These are phyloP conservation scores for Coenonympha glycerion DNA, from an alignment of 2,888 invertebrate genomes.

Conservation along the genomic window DNA sequence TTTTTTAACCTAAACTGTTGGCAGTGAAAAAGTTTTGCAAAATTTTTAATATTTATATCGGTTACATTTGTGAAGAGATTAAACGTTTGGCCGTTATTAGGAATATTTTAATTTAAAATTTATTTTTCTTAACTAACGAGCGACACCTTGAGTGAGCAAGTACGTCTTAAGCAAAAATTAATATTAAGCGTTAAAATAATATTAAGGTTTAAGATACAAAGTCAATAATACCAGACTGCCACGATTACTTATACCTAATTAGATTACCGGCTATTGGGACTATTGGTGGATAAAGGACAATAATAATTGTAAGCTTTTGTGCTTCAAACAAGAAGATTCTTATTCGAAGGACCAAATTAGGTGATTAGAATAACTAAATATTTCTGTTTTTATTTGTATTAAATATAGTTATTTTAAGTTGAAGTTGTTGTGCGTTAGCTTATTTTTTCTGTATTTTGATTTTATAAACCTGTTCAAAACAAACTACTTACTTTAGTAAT, in stretches of 20 bases:
- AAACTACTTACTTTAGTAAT: too few species aligned
- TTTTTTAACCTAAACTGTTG: constrained; percentile 66
- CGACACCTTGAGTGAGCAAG: constrained; percentile 56
- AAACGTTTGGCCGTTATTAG: constrained; percentile 69
- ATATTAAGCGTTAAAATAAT: constrained; percentile 62
- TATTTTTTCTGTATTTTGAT: too few species aligned
- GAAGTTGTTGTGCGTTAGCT: not conserved
- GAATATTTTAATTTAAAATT: constrained; percentile 64
- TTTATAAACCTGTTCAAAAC: too few species aligned
- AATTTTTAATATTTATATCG: constrained; percentile 74
- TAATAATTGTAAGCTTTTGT: constrained; percentile 40
- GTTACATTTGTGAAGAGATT: constrained; percentile 71
- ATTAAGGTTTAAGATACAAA: constrained; percentile 42
- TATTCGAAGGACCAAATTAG: constrained; percentile 54
- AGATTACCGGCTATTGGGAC: constrained; percentile 40
- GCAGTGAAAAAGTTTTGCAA: constrained; percentile 67
- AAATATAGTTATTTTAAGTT: constrained; percentile 2
- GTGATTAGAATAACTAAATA: constrained; percentile 30
- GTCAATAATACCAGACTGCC: constrained; percentile 47
- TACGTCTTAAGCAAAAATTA: constrained; percentile 40
- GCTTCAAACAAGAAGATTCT: constrained; percentile 35
- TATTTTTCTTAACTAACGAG: constrained; percentile 56
- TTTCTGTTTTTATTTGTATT: constrained; percentile 25
- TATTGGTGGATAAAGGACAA: constrained; percentile 42
- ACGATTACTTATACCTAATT: constrained; percentile 41